Conservation (phyloP, 2,888 invertebrate species). For the Ormia ochracea region DNA sequence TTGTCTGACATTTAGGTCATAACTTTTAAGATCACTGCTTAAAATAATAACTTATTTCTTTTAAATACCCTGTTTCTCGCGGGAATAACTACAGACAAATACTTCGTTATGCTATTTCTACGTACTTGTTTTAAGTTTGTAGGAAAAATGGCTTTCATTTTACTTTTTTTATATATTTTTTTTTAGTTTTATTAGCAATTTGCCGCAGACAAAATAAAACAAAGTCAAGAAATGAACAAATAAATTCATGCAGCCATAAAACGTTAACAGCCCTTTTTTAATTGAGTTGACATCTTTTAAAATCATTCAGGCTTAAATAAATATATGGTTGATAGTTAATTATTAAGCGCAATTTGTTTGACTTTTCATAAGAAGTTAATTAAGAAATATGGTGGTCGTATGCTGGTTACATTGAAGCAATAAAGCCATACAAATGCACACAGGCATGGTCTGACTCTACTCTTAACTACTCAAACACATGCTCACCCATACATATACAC, state of each 20-base stretch:
- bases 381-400: conserved; percentile 64
- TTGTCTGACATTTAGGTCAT: too few species aligned
- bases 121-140: neutral
- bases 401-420: neutral
- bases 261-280: conserved; percentile 17
- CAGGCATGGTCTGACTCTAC: neutral
- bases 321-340: conserved; percentile 64
- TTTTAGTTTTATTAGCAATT: conserved; percentile 9
- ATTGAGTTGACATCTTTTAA: conserved; percentile 49
- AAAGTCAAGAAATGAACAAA: neutral
- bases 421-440: neutral
- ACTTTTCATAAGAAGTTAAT: conserved; percentile 65
- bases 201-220: neutral
- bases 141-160: neutral
- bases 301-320: conserved; percentile 56
- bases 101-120: too few species aligned
- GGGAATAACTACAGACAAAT: too few species aligned
- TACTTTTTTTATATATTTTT: neutral
- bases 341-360: conserved; percentile 66
- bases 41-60: too few species aligned
- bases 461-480: neutral
- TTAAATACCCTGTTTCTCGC: too few species aligned
- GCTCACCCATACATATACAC: neutral
- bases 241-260: neutral
- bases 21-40: too few species aligned